These are phyloP conservation scores for Engraulis encrasicolus DNA, from an alignment of 2,113 vertebrate species.

Conservation along the genomic window DNA sequence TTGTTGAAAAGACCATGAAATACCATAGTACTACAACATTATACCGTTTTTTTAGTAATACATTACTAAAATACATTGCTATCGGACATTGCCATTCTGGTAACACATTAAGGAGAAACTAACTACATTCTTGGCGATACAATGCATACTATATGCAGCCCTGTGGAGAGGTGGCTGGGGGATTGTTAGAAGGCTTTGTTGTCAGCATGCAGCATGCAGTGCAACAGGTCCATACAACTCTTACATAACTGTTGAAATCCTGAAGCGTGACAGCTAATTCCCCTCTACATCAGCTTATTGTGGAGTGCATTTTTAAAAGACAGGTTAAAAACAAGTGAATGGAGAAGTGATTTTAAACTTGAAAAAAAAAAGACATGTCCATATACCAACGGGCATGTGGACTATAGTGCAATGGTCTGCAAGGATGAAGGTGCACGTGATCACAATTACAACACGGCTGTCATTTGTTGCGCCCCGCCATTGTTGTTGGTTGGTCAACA, in stretches of 20 bases:
- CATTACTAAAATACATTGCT: too few species aligned
- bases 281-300: not conserved
- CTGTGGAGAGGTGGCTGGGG: not conserved
- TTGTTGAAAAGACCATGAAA: too few species aligned
- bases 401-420: not conserved
- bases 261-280: constrained; percentile 31
- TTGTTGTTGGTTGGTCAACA: not conserved
- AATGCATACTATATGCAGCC: not conserved
- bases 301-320: not conserved
- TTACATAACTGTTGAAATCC: constrained; percentile 30
- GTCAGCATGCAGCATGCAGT: not conserved
- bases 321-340: constrained; percentile 5
- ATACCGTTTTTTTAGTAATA: too few species aligned
- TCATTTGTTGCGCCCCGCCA: not conserved
- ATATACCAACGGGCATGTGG: not conserved
- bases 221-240: not conserved
- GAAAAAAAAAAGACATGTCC: not conserved
- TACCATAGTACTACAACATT: too few species aligned
- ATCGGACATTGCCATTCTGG: too few species aligned
- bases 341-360: not conserved
- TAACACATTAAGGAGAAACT: too few species aligned
- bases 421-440: not conserved
- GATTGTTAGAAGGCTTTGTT: constrained; percentile 7
- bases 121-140: not conserved
- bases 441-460: not conserved